Evolutionary conservation across 2,113 vertebrate species (phyloP).

Genomic region (Myanophis thanlyinensis): DNA sequence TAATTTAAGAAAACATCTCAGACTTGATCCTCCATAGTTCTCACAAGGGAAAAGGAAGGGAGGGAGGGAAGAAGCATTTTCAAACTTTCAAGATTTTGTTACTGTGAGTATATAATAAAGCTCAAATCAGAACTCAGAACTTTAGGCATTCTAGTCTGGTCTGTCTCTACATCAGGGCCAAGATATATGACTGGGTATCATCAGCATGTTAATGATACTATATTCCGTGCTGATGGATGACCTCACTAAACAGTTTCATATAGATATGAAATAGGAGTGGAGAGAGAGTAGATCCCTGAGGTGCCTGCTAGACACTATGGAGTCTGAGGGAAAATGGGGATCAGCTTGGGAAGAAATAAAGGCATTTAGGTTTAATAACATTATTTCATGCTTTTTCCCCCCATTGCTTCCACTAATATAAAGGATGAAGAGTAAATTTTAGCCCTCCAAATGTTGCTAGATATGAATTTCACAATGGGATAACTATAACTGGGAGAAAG

Average conservation of each 20-base stretch:
- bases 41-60: not conserved
- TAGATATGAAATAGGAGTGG: not conserved
- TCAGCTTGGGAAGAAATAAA: not conserved
- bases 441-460: not conserved
- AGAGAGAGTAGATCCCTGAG: not conserved
- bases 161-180: not conserved
- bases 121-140: not conserved
- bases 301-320: not conserved
- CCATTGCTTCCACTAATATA: not conserved
- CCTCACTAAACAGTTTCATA: not conserved
- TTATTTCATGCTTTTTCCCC: not conserved
- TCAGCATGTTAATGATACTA: not conserved
- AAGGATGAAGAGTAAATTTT: not conserved
- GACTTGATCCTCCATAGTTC: not conserved
- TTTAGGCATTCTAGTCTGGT: not conserved
- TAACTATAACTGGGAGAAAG: not conserved
- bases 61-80: not conserved
- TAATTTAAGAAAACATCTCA: not conserved
- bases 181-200: not conserved
- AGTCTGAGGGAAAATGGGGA: not conserved
- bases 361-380: not conserved
- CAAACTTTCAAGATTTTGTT: not conserved
- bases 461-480: not conserved
- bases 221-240: not conserved
- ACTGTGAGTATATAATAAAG: not conserved